Percentiles rank a stretch among this genome's conserved stretches.
phyloP scores from a whole-genome alignment of 2,797 vertebrate genomes.

The Clarias laeviceps region DNA sequence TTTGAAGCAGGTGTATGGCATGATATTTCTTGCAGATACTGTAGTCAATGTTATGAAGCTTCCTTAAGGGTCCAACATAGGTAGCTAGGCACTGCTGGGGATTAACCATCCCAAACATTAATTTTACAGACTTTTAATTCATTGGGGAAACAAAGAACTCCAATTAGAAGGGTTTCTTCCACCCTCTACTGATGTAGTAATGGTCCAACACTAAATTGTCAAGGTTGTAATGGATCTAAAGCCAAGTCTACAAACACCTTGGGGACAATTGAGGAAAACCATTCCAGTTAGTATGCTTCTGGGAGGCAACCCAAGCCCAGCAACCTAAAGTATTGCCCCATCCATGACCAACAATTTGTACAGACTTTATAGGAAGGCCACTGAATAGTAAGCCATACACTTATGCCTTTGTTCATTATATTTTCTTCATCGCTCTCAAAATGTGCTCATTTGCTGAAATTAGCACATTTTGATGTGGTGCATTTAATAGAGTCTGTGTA shows the following conservation, averaged over 20 bases:
- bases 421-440: too few species aligned
- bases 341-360: neutral
- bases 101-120: neutral
- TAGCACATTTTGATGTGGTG: neutral
- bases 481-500: neutral
- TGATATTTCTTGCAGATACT: neutral
- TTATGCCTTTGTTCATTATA: neutral
- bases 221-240: neutral
- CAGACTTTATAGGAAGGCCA: neutral
- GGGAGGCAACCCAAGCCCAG: neutral
- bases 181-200: neutral
- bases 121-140: neutral
- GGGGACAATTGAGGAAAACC: neutral
- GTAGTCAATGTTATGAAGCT: too few species aligned
- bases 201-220: neutral
- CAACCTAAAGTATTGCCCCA: too few species aligned
- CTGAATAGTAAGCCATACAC: neutral
- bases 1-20: neutral
- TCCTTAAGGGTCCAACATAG: neutral
- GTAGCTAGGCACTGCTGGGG: neutral
- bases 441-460: neutral
- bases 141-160: too few species aligned
- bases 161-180: neutral
- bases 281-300: neutral
- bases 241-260: neutral